These are phyloP conservation scores for Hyperoplus immaculatus DNA, from an alignment of 2,797 vertebrate species.

Conservation along the genomic window DNA sequence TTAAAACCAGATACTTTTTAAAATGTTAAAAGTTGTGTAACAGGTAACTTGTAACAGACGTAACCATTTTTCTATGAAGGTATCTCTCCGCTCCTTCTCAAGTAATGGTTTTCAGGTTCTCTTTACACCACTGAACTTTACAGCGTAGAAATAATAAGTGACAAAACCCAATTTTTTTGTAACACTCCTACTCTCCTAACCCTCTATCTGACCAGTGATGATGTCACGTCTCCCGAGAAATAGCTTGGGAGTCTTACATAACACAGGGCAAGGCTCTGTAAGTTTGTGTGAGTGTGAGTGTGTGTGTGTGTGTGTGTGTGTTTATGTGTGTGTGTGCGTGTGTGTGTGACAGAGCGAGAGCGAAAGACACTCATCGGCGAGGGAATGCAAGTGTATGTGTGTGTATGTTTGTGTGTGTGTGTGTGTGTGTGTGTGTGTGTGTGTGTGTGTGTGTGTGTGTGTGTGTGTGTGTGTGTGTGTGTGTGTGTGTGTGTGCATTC, in stretches of 20 bases:
- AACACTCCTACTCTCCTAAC: not conserved
- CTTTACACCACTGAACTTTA: not conserved
- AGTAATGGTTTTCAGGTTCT: no score
- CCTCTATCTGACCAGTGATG: slow-evolving; percentile 5
- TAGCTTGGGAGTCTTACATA: slow-evolving; percentile 38
- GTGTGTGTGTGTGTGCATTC: slow-evolving; percentile 25
- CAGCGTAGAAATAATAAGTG: not conserved
- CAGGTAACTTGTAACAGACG: no score
- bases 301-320: slow-evolving; percentile 1
- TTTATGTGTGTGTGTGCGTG: slow-evolving; percentile 18
- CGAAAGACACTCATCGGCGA: slow-evolving; percentile 7
- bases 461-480: slow-evolving; percentile 26
- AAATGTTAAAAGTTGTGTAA: no score
- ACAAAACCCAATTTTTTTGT: not conserved
- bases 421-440: slow-evolving; percentile 28
- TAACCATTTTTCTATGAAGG: no score
- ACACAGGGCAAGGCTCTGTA: slow-evolving; percentile 25
- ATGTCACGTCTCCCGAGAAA: slow-evolving; percentile 42
- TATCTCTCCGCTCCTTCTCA: no score
- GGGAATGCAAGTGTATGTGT: not conserved
- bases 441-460: slow-evolving; percentile 20
- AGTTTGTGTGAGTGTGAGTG: slow-evolving; percentile 8
- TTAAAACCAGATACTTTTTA: no score
- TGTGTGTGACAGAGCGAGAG: slow-evolving; percentile 24
- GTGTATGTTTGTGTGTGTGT: not conserved